Evolutionary conservation across 2,113 vertebrate species (phyloP), one percentile per base, ranked within the genome.

Genomic region (Dicrurus megarhynchus): DNA sequence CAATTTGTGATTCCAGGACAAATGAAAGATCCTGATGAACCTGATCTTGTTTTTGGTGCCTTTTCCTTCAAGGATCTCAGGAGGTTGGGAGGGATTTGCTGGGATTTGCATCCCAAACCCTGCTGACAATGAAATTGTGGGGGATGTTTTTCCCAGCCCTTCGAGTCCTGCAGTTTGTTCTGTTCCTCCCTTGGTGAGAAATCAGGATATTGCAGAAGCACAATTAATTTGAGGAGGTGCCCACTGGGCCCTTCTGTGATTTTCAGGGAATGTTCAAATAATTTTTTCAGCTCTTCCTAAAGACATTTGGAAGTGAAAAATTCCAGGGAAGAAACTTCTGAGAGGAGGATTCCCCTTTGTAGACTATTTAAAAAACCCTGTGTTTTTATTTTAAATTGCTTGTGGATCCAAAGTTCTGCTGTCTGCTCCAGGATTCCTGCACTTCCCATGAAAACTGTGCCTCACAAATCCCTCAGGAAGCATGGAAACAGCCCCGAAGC

Each of bases 181-280:
- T 84, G 87, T 35, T 71, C 32, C 57, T 91, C 56, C 53, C 28
- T 69, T 9, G 69, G 84, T 78, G 90, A 89, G 82, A 60, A 79
- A 93, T 91, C 84, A 79, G 77, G 69, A 84, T 42, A 4, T 35
- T 87, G 64, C 44, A 91, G 77, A 39, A 89, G 56, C 39, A 3
- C 88, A 55, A 94, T 94, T 96, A 89, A 94, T 91, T 89, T 82
- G 52, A 56, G 74, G 9, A 28, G 53, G 12, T 56, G 87, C 90
- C 81, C 1, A 32, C 90, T 93, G 91, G 74, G 84, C 57, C 92
- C 93, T 82, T 93, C 89, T 91, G 91, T 46, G 85, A 15, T 71
- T 80, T 56, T 56, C 59, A 37, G 32, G 42, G 50, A 76, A 4
- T 1, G 19, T 7, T 77, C 28, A 49, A 22, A n/a, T 4, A 39